Evolutionary conservation across 2,113 vertebrate species (phyloP), one percentile per base, ranked within the genome.

Genomic region (Pithys albifrons): DNA sequence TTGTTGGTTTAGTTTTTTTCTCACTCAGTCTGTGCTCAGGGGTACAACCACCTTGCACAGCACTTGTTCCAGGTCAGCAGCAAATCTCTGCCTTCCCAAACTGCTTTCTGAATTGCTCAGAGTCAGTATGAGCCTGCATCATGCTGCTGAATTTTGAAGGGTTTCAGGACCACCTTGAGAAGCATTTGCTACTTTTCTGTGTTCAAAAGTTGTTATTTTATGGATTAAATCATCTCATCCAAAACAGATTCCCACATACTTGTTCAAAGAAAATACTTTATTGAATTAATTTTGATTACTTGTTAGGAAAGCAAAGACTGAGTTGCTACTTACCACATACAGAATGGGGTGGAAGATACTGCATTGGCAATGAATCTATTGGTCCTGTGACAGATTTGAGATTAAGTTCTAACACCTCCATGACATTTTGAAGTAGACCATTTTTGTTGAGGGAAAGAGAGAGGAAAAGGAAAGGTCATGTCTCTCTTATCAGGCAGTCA

Each of bases 351-450:
- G 12, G 2, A 73, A 59, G 84, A 37, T 29, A 58, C 82, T 91
- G 41, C 73, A 74, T 85, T 95, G 91, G 72, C 89, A 97, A 92
- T 97, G 94, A 97, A 97, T 97, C 90, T 97, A 3, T 95, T 95
- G 96, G 90, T 94, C 59, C 46, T 94, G 85, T 95, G 93, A 96
- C 96, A 98, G 91, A 95, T 97, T 91, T 76, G 93, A 97, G 96
- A 97, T 97, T 97, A 97, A 96, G 91, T 97, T 97, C 91, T 96
- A 93, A 94, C 74, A 96, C 70, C 93, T 92, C 82, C 70, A 49
- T 98, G 97, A 95, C 96, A 98, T 98, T 98, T 98, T 95, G 85
- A 97, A 97, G 89, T 92, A 96, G 94, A 95, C 92, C 66, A 91
- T 96, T 97, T 98, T 86, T 98, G 93, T 94, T 96, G 92, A 96